Percentiles rank a stretch among this genome's conserved stretches.
These are phyloP conservation scores for Harpalus rufipes DNA, from an alignment of 2,888 invertebrate genomes.

Conservation along the genomic window DNA sequence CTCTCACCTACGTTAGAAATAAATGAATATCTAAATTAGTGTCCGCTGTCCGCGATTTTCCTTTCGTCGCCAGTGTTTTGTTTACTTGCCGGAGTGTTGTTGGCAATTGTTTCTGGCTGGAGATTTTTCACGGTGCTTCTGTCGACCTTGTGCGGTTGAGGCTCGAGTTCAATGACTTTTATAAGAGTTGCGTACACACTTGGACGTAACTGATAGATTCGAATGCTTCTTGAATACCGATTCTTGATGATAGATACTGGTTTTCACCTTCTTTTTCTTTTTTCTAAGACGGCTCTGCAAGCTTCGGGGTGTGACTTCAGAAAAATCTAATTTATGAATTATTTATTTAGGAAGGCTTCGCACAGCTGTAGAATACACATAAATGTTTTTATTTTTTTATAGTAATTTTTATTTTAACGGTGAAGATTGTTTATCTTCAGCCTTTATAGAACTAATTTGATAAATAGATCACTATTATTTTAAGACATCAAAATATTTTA, in stretches of 20 bases:
- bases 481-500: too few species aligned
- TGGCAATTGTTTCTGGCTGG: conserved; percentile 40
- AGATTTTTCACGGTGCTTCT: conserved; percentile 61
- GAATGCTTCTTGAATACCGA: conserved; percentile 59
- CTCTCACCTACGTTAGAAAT: conserved; percentile 62
- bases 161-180: conserved; percentile 55
- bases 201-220: conserved; percentile 54
- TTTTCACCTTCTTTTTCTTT: conserved; percentile 41
- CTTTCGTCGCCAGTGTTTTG: conserved; percentile 48
- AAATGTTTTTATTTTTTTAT: conserved; percentile 10
- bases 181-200: conserved; percentile 52
- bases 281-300: neutral
- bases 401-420: too few species aligned
- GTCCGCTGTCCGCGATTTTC: conserved; percentile 26
- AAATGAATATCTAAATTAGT: conserved; percentile 53
- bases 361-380: neutral
- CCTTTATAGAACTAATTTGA: too few species aligned
- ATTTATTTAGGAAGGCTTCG: conserved; percentile 7
- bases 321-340: conserved; percentile 30
- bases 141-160: conserved; percentile 63
- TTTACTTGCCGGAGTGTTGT: conserved; percentile 13
- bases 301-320: conserved; percentile 12
- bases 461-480: too few species aligned
- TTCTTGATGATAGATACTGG: conserved; percentile 43
- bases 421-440: too few species aligned